Conservation (phyloP, 1,140 invertebrate species). For the Aphelenchoides besseyi region DNA sequence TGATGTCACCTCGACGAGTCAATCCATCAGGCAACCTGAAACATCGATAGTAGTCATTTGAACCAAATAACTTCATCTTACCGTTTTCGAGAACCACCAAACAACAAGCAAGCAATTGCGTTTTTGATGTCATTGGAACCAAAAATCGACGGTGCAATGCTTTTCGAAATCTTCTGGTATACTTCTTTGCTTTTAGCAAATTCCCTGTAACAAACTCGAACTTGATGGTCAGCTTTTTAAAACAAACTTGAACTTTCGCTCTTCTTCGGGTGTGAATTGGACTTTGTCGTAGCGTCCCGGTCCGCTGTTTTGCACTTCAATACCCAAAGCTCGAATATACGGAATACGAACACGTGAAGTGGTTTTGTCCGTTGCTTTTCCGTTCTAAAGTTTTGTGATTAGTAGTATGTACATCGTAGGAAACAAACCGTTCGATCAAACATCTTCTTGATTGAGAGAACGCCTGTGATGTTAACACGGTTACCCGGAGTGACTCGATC, state of each 20-base stretch:
- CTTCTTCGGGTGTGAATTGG: constrained; percentile 76
- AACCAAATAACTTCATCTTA: constrained; percentile 42
- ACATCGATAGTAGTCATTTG: no score
- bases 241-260: constrained; percentile 77
- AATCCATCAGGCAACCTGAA: constrained; percentile 84
- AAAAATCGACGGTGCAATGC: constrained; percentile 94
- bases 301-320: constrained; percentile 79
- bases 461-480: constrained; percentile 83
- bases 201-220: constrained; percentile 59
- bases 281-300: constrained; percentile 69
- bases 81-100: constrained; percentile 76
- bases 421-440: constrained; percentile 35
- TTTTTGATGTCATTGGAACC: constrained; percentile 93
- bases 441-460: constrained; percentile 82
- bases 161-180: constrained; percentile 82
- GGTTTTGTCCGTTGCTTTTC: constrained; percentile 75
- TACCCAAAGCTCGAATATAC: constrained; percentile 88
- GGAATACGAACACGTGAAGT: constrained; percentile 86
- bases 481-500: constrained; percentile 95
- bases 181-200: constrained; percentile 79
- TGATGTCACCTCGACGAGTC: constrained; percentile 91
- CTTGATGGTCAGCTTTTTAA: constrained; percentile 16
- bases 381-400: constrained; percentile 27
- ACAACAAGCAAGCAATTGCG: constrained; percentile 88
- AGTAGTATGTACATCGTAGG: not conserved